phyloP scores from a whole-genome alignment of 1,140 invertebrate genomes.

The Drosophila nikananu region DNA sequence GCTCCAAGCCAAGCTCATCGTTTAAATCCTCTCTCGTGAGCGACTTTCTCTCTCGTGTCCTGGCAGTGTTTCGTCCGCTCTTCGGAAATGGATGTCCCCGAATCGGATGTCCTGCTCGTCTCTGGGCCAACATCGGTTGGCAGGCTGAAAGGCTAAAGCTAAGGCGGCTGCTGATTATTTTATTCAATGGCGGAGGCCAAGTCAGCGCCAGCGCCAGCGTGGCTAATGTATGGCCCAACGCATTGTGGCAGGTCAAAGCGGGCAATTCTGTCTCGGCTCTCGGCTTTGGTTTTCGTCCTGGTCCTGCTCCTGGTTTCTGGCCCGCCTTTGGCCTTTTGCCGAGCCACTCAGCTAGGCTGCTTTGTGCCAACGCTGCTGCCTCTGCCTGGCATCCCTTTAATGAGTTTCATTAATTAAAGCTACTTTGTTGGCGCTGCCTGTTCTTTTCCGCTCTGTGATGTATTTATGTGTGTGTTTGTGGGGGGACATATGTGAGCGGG shows the following conservation, averaged over 20 bases:
- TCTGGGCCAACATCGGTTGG: conserved; percentile 44
- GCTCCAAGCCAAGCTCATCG: conserved; percentile 29
- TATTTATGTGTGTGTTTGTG: conserved; percentile 17
- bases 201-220: conserved; percentile 29
- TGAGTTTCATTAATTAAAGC: conserved; percentile 84
- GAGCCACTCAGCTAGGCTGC: conserved; percentile 20
- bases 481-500: conserved; percentile 9
- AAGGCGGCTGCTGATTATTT: conserved; percentile 51
- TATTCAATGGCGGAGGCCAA: conserved; percentile 46
- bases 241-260: conserved; percentile 81
- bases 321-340: conserved; percentile 25
- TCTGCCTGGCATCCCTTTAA: conserved; percentile 64
- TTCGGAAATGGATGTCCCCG: conserved; percentile 7
- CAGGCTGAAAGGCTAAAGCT: conserved; percentile 30
- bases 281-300: conserved; percentile 12
- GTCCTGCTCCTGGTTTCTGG: conserved; percentile 9
- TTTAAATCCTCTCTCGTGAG: not conserved
- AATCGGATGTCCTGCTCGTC: conserved; percentile 6
- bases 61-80: not conserved
- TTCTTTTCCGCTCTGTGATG: conserved; percentile 41
- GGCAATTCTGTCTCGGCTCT: conserved; percentile 53
- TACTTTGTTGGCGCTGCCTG: conserved; percentile 71
- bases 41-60: conserved; percentile 9
- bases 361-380: conserved; percentile 12
- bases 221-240: conserved; percentile 72